Evolutionary conservation across 1,140 invertebrate species (phyloP).

Genomic region (Drosophila kepulauana): DNA sequence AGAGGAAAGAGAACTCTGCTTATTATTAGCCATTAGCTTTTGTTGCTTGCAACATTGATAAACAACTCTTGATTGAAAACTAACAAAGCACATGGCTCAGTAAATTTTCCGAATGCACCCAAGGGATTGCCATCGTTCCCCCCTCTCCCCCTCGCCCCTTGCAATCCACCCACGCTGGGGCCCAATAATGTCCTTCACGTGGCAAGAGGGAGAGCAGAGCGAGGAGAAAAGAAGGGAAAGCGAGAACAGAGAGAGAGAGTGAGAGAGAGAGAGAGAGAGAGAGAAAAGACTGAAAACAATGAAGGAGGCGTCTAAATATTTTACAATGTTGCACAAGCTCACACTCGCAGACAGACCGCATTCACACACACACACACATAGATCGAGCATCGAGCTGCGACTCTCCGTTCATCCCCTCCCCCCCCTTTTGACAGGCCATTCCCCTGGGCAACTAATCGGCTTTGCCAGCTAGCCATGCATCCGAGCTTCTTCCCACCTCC

Average conservation of each 20-base stretch:
- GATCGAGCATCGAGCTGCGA: constrained; percentile 1
- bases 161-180: neutral
- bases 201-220: constrained; percentile 21
- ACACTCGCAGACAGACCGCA: constrained; percentile 22
- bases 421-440: constrained; percentile 4
- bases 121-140: constrained; percentile 16
- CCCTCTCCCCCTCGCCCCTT: too few relatives aligned
- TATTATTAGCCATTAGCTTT: constrained; percentile 75
- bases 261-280: neutral
- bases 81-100: constrained; percentile 72
- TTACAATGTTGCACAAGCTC: constrained; percentile 38
- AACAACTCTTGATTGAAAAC: constrained; percentile 79
- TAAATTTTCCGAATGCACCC: constrained; percentile 63
- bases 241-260: neutral
- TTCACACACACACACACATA: constrained; percentile 9
- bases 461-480: constrained; percentile 29
- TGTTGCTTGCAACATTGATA: constrained; percentile 72
- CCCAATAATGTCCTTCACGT: constrained; percentile 15
- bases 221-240: too few relatives aligned
- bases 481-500: neutral
- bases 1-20: constrained; percentile 4
- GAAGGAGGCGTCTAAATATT: constrained; percentile 55
- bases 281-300: constrained; percentile 53
- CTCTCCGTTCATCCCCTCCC: neutral
- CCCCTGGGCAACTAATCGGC: constrained; percentile 38